Conservation (phyloP, 2,797 vertebrate species). For the Acrossocheilus fasciatus region DNA sequence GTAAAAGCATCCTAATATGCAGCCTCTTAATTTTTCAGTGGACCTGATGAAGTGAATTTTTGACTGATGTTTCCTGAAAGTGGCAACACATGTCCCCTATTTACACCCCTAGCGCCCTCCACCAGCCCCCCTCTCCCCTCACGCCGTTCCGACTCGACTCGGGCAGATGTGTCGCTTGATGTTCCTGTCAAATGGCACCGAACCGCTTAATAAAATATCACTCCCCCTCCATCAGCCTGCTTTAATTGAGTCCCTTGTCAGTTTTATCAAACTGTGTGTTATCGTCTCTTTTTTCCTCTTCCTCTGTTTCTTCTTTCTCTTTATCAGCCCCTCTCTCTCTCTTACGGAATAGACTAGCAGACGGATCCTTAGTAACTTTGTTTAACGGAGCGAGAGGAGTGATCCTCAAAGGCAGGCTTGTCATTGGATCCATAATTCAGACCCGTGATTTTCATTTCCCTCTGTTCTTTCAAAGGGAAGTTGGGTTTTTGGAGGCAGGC, state of each 20-base stretch:
- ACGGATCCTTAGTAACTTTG: constrained; percentile 86
- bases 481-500: constrained; percentile 84
- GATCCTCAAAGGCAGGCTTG: constrained; percentile 81
- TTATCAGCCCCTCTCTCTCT: constrained; percentile 59
- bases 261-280: constrained; percentile 86
- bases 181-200: constrained; percentile 78
- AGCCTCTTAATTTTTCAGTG: constrained; percentile 80
- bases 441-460: constrained; percentile 99
- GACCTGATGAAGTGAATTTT: constrained; percentile 81
- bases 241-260: constrained; percentile 90
- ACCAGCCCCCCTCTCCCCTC: constrained; percentile 24
- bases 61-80: constrained; percentile 85
- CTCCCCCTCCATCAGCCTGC: constrained; percentile 81
- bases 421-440: constrained; percentile 99
- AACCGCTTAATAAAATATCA: constrained; percentile 88
- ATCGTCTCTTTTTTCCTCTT: constrained; percentile 64
- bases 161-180: constrained; percentile 85
- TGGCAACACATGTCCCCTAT: constrained; percentile 84
- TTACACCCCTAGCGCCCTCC: constrained; percentile 72
- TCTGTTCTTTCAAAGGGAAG: constrained; percentile 99
- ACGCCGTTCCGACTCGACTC: constrained; percentile 72
- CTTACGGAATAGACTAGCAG: constrained; percentile 81
- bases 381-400: constrained; percentile 74
- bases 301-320: constrained; percentile 61
- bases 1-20: constrained; percentile 79